phyloP scores from a whole-genome alignment of 2,797 vertebrate species.

The Danio albolineatus region DNA sequence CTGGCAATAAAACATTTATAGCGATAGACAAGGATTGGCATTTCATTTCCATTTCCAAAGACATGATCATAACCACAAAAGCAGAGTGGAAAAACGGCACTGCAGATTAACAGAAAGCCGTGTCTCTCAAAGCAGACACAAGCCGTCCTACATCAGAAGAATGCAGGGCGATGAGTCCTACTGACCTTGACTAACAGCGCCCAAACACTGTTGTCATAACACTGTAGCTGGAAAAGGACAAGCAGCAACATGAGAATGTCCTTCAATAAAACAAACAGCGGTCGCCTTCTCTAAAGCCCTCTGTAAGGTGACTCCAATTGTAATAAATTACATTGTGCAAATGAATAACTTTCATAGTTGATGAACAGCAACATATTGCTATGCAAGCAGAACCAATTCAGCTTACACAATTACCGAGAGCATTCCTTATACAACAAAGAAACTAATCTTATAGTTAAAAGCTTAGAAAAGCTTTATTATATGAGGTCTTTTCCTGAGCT shows the following conservation, averaged over 20 bases:
- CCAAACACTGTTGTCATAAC: constrained; percentile 25
- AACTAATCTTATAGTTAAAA: neutral
- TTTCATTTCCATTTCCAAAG: constrained; percentile 32
- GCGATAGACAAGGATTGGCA: neutral
- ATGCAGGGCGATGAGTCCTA: neutral
- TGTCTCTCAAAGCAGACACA: constrained; percentile 14
- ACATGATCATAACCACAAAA: constrained; percentile 10
- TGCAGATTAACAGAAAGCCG: neutral
- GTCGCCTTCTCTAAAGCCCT: neutral
- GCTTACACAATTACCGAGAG: neutral
- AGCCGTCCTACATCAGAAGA: neutral
- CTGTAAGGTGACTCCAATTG: constrained; percentile 14
- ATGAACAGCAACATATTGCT: neutral
- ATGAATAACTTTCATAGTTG: neutral
- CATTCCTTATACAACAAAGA: neutral
- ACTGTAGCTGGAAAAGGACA: constrained; percentile 6
- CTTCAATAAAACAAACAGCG: constrained; percentile 27
- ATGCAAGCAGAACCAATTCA: neutral
- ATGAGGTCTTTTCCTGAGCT: neutral
- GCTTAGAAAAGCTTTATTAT: neutral
- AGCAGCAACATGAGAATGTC: constrained; percentile 26
- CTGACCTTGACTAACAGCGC: constrained; percentile 6
- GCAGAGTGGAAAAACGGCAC: neutral
- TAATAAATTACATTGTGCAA: constrained; percentile 17
- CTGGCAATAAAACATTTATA: constrained; percentile 39